A percentile compares a stretch with the other conserved stretches of the same genome.
Evolutionary conservation across 2,888 invertebrate genomes (phyloP).

Genomic region (Leucania comma): DNA sequence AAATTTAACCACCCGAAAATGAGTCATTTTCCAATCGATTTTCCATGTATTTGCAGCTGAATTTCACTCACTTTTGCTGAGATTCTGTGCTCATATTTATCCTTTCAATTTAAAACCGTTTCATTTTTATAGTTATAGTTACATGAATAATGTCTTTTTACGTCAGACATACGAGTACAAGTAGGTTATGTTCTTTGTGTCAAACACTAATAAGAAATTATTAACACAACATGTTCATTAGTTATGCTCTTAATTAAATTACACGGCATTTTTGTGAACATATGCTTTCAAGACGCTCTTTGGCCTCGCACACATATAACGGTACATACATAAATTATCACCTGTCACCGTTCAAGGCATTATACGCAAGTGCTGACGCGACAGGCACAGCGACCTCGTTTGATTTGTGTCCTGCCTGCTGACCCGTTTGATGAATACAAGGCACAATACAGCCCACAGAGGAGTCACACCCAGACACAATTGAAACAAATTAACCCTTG

Average conservation of each 20-base stretch:
- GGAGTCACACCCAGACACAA: constrained; percentile 44
- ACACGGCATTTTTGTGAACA: constrained; percentile 42
- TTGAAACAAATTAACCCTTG: constrained; percentile 46
- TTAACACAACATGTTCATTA: constrained; percentile 5
- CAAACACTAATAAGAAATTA: constrained; percentile 1
- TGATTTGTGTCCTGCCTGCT: constrained; percentile 68
- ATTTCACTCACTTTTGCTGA: constrained; percentile 3
- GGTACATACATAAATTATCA: constrained; percentile 62
- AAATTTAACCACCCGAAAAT: constrained; percentile 58
- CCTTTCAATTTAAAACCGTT: constrained; percentile 21
- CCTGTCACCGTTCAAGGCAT: constrained; percentile 66
- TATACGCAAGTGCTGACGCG: constrained; percentile 64
- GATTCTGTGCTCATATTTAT: constrained; percentile 2
- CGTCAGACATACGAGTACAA: not conserved
- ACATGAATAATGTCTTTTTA: constrained; percentile 8
- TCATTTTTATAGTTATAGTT: constrained; percentile 21
- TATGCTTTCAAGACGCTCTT: constrained; percentile 39
- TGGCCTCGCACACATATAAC: constrained; percentile 32
- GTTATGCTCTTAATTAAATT: constrained; percentile 42
- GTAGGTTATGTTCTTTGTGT: not conserved
- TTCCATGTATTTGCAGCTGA: constrained; percentile 34
- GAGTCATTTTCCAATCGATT: constrained; percentile 41
- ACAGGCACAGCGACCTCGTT: constrained; percentile 61
- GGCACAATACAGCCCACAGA: constrained; percentile 40
- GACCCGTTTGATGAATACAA: constrained; percentile 63